Percentiles rank a stretch among this genome's conserved stretches.
Conservation (phyloP, 2,888 invertebrate genomes). For the Lasioglossum leucozonium region DNA sequence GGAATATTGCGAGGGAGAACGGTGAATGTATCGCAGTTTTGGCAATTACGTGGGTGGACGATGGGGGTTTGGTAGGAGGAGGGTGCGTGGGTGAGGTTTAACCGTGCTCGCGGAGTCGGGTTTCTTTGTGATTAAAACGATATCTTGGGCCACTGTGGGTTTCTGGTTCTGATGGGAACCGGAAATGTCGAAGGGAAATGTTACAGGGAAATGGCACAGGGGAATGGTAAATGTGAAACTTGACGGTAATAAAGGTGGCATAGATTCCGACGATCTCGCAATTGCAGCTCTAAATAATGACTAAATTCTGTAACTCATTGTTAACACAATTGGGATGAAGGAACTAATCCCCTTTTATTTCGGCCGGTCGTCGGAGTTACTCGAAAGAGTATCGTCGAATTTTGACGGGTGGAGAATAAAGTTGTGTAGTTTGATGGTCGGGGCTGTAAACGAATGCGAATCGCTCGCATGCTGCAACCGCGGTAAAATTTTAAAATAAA, state of each 20-base stretch:
- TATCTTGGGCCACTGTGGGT: not conserved
- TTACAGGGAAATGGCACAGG: not conserved
- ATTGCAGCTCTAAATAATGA: too few species aligned
- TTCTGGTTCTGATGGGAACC: not conserved
- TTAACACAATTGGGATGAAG: not conserved
- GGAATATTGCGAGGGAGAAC: conserved; percentile 19
- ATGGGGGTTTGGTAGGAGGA: not conserved
- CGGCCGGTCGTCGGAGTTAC: not conserved
- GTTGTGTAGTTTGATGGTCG: not conserved
- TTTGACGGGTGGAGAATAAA: not conserved
- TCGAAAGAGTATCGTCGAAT: not conserved
- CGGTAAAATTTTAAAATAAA: conserved; percentile 4
- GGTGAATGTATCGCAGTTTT: not conserved
- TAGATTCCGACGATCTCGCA: not conserved
- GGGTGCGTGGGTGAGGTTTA: not conserved
- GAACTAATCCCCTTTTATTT: not conserved
- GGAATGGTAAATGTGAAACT: not conserved
- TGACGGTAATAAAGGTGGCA: not conserved
- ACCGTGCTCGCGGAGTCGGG: not conserved
- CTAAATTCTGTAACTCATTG: not conserved
- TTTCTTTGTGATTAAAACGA: not conserved
- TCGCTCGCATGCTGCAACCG: not conserved
- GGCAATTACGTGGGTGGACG: not conserved
- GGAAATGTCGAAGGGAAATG: not conserved
- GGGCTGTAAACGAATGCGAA: not conserved